Conservation (phyloP, 2,113 vertebrate species). For the Atlantisia rogersi region DNA sequence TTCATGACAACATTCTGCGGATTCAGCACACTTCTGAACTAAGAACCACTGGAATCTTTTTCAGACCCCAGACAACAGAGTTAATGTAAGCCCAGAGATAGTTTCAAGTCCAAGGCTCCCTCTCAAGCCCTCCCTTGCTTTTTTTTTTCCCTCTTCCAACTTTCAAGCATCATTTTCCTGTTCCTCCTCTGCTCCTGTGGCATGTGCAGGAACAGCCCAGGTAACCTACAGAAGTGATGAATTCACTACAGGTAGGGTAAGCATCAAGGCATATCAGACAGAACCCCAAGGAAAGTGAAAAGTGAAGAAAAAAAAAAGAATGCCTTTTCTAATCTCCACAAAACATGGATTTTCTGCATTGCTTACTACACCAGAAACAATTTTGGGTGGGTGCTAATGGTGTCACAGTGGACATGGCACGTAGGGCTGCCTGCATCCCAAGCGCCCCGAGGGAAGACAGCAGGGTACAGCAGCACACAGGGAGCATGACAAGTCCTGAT, state of each 20-base stretch:
- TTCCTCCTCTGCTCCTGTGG: not conserved
- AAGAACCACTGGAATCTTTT: not conserved
- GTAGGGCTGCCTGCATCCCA: accelerated
- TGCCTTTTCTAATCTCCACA: not conserved
- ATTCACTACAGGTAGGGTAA: not conserved
- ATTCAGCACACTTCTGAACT: not conserved
- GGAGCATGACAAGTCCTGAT: accelerated
- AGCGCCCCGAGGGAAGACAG: accelerated
- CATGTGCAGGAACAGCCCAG: not conserved
- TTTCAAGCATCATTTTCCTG: not conserved
- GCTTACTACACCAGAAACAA: not conserved
- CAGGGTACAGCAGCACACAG: accelerated
- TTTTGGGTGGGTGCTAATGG: accelerated
- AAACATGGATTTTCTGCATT: accelerated
- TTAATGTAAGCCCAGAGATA: not conserved
- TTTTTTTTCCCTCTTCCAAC: not conserved
- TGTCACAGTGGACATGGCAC: accelerated
- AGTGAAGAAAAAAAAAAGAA: not conserved
- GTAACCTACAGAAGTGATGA: not conserved
- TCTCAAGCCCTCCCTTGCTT: not conserved
- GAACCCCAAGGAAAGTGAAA: not conserved
- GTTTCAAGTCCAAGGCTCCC: not conserved
- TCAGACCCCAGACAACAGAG: not conserved
- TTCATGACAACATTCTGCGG: not conserved
- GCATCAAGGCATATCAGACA: accelerated